Evolutionary conservation across 2,113 vertebrate genomes (phyloP).

Genomic region (Notarius quadriscutis): DNA sequence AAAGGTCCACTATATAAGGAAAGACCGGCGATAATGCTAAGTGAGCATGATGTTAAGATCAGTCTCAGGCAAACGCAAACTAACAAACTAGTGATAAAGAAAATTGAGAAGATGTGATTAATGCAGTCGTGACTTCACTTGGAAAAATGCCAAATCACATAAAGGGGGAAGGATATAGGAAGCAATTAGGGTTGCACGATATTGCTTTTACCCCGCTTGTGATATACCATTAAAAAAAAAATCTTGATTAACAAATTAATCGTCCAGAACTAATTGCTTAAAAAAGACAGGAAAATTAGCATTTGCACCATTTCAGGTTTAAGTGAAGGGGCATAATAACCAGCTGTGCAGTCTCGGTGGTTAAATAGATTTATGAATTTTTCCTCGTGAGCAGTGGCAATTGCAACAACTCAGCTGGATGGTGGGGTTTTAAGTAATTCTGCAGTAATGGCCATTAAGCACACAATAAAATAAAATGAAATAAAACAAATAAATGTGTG

Average conservation of each 20-base stretch:
- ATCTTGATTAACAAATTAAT: neutral
- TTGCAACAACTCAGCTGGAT: neutral
- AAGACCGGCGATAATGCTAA: slow-evolving; percentile 16
- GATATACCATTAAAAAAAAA: neutral
- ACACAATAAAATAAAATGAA: neutral
- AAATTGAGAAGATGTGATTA: neutral
- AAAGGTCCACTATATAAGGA: neutral
- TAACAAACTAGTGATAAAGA: slow-evolving; percentile 1
- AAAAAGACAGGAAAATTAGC: neutral
- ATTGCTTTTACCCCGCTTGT: neutral
- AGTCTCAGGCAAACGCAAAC: slow-evolving; percentile 14
- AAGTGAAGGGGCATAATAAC: neutral
- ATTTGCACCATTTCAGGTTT: neutral
- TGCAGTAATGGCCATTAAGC: neutral
- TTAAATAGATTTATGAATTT: slow-evolving; percentile 10
- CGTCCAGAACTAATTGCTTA: neutral
- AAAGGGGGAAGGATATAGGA: neutral
- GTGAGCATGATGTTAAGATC: slow-evolving; percentile 8
- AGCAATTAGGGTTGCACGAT: neutral
- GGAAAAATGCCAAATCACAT: neutral
- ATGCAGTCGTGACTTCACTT: neutral
- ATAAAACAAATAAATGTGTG: neutral
- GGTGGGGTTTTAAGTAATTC: neutral
- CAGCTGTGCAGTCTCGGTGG: neutral
- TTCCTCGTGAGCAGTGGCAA: neutral